These are phyloP conservation scores for Zingel zingel DNA, from an alignment of 2,113 vertebrate genomes.

Conservation along the genomic window DNA sequence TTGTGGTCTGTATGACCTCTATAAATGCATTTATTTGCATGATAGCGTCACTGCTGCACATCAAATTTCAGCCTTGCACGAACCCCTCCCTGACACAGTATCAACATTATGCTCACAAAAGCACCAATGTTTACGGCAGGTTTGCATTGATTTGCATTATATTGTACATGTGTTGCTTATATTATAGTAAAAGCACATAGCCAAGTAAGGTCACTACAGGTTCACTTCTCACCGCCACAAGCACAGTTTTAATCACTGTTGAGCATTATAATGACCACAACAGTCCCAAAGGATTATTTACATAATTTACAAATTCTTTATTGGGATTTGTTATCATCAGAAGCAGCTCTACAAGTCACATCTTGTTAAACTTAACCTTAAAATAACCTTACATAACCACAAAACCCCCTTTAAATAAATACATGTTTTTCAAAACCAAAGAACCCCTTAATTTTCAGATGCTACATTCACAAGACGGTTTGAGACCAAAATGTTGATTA, in stretches of 20 bases:
- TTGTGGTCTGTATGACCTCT: neutral
- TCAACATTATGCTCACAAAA: neutral
- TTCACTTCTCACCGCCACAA: neutral
- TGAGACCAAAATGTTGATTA: conserved; percentile 18
- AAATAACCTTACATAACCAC: neutral
- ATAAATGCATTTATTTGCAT: conserved; percentile 7
- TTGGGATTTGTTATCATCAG: neutral
- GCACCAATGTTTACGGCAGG: neutral
- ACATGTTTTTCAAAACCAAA: neutral
- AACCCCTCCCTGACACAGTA: neutral
- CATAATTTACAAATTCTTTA: neutral
- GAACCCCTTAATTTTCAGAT: neutral
- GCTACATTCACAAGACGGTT: neutral
- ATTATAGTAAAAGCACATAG: neutral
- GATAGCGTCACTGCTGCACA: neutral
- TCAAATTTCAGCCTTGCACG: neutral
- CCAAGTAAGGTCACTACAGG: neutral
- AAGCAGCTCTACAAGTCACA: neutral
- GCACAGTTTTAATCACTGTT: neutral
- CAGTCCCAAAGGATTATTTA: neutral
- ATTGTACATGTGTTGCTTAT: neutral
- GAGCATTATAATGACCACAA: neutral
- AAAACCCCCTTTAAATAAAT: neutral
- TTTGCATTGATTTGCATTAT: conserved; percentile 18
- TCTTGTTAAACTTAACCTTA: neutral